Evolutionary conservation across 2,113 vertebrate species (phyloP).

Genomic region (Arvicanthis niloticus): DNA sequence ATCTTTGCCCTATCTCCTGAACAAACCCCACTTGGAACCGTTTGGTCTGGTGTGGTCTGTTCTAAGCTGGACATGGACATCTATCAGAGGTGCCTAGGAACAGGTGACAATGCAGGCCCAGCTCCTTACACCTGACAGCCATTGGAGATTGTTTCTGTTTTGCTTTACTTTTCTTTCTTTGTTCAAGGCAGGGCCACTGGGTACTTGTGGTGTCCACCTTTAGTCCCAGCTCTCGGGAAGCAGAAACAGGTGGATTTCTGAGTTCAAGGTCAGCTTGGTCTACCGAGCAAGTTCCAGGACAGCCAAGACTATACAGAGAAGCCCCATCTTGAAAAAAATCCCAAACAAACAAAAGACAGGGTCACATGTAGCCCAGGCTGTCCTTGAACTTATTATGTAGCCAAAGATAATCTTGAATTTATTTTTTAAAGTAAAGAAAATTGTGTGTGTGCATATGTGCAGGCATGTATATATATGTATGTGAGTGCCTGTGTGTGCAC

Average conservation of each 20-base stretch:
- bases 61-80: too few species aligned
- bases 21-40: too few species aligned
- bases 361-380: not conserved
- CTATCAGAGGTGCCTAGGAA: not conserved
- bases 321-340: not conserved
- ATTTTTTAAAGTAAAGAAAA: not conserved
- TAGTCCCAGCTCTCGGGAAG: not conserved
- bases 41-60: too few species aligned
- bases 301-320: not conserved
- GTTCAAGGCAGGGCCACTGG: not conserved
- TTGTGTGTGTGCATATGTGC: not conserved
- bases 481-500: not conserved
- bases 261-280: not conserved
- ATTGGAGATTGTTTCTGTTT: not conserved
- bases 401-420: not conserved
- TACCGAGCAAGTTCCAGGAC: not conserved
- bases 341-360: not conserved
- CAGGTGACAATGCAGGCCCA: not conserved
- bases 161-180: not conserved
- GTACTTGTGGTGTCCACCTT: not conserved
- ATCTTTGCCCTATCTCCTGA: too few species aligned
- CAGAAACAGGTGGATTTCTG: not conserved
- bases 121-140: not conserved
- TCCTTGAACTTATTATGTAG: not conserved
- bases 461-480: not conserved